Conservation (phyloP, 1,140 invertebrate species). For the Papilio aristodemus region DNA sequence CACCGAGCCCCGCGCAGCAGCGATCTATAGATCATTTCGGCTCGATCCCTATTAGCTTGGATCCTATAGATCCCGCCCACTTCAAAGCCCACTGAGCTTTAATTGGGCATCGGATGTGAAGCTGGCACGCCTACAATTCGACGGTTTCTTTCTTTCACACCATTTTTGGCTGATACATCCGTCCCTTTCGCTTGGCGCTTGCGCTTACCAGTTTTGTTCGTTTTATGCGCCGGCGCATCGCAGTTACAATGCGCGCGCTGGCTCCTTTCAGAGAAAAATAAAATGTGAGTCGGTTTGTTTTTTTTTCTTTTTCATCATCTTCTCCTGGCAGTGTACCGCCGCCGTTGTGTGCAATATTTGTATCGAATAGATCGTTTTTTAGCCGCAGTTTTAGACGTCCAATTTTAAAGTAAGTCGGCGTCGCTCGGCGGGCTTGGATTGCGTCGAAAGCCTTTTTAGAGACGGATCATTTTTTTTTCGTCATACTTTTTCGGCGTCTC, state of each 20-base stretch:
- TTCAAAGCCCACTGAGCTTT: constrained; percentile 76
- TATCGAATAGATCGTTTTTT: constrained; percentile 71
- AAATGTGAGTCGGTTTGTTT: constrained; percentile 62
- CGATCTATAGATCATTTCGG: constrained; percentile 77
- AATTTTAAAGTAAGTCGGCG: constrained; percentile 67
- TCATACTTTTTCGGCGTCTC: constrained; percentile 41
- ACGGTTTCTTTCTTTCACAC: constrained; percentile 46
- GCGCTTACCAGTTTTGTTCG: constrained; percentile 52
- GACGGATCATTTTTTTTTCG: constrained; percentile 39
- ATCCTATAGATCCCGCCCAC: constrained; percentile 64
- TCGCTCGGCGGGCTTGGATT: constrained; percentile 46
- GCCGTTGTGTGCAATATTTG: constrained; percentile 77
- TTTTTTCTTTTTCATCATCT: constrained; percentile 53
- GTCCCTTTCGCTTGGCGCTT: constrained; percentile 44
- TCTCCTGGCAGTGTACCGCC: constrained; percentile 35
- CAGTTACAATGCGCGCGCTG: constrained; percentile 63
- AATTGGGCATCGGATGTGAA: constrained; percentile 71
- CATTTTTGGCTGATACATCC: constrained; percentile 25
- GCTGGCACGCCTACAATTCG: constrained; percentile 62
- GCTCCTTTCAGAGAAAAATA: constrained; percentile 73
- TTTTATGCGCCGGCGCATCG: constrained; percentile 66
- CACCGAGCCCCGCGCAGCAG: constrained; percentile 58
- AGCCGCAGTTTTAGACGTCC: constrained; percentile 59
- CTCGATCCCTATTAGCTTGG: constrained; percentile 74
- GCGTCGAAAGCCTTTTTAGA: constrained; percentile 47